A percentile compares a stretch with the other conserved stretches of the same genome.
These are phyloP conservation scores for Zaprionus ornatus DNA, from an alignment of 1,140 invertebrate genomes.

Conservation along the genomic window DNA sequence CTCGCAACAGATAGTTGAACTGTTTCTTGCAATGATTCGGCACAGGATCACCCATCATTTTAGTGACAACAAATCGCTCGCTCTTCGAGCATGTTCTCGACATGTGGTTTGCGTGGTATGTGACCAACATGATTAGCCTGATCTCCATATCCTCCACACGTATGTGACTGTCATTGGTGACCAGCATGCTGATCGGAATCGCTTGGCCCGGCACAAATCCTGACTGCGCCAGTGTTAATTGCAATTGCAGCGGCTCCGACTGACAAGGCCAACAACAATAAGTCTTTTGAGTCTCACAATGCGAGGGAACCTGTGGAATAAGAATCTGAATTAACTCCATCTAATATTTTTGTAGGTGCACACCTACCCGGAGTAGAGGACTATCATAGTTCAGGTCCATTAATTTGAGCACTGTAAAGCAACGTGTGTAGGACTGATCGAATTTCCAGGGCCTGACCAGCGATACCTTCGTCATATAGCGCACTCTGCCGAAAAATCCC, in stretches of 20 bases:
- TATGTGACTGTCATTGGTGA: slow-evolving; percentile 67
- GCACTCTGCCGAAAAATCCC: slow-evolving; percentile 87
- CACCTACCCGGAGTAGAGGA: slow-evolving; percentile 59
- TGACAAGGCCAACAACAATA: slow-evolving; percentile 65
- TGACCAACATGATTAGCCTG: slow-evolving; percentile 57
- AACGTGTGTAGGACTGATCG: slow-evolving; percentile 88
- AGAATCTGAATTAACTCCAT: background rate
- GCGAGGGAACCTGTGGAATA: slow-evolving; percentile 45
- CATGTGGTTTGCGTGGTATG: slow-evolving; percentile 46
- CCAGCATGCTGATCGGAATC: slow-evolving; percentile 48
- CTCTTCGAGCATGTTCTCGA: slow-evolving; percentile 65
- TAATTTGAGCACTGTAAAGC: slow-evolving; percentile 89
- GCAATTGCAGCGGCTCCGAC: slow-evolving; percentile 58
- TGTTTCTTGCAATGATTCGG: slow-evolving; percentile 63
- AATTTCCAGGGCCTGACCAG: slow-evolving; percentile 91
- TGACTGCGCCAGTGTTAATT: slow-evolving; percentile 55
- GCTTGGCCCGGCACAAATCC: slow-evolving; percentile 69
- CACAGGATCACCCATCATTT: slow-evolving; percentile 54
- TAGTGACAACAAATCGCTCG: slow-evolving; percentile 53
- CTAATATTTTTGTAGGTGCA: background rate
- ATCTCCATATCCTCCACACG: slow-evolving; percentile 55
- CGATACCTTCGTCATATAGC: slow-evolving; percentile 88
- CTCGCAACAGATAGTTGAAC: slow-evolving; percentile 82
- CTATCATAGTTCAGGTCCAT: slow-evolving; percentile 88
- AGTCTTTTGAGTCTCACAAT: slow-evolving; percentile 55